Base-by-base conservation (phyloP, 2,797 vertebrate species). In the Argentina silus region DNA sequence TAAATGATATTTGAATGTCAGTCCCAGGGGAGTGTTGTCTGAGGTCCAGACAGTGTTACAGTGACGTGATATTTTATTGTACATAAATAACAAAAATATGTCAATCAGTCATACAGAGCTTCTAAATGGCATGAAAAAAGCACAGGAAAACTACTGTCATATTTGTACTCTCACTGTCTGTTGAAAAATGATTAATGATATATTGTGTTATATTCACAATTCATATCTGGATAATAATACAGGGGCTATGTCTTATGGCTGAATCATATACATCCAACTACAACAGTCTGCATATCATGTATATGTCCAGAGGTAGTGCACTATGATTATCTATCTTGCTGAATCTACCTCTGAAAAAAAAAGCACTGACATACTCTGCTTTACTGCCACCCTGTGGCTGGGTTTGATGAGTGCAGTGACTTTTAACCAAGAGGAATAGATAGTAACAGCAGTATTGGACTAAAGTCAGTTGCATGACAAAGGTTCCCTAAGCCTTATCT, bases 1-100 rank as follows among this genome's bases (percentile, higher is more conserved):
- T 50, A 50, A 51, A 66, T 17, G 51, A n/a, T 51, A 67, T 67
- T 36, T 53, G 48, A 67, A 67, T 51, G 65, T 50, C 14, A 50
- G 65, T 50, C 47, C 21, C 65, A 51, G 12, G 21, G 21, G 12
- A 23, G 45, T 7, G 1, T 1, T 36, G 27, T 4, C 27, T 59
- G 57, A 60, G 9, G n/a, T 7, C 23, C 56, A 59, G 27, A 36
- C 27, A 36, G 27, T 59, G 21, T 66, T 50, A 23, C 9, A 44
- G 45, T 14, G 12, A 48, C 48, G 47, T 6, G 2, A 23, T n/a
- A 15, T 36, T 67, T 48, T 67, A 51, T 67, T 67, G 65, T 67
- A 67, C 7, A 51, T 36, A 50, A 15, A 51, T 51, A 67, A 67
- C 8, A 9, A 42, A 62, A 42, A 17, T 10, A 43, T 12, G 36